phyloP scores from a whole-genome alignment of 2,113 vertebrate species.

The Anthoscopus minutus region DNA sequence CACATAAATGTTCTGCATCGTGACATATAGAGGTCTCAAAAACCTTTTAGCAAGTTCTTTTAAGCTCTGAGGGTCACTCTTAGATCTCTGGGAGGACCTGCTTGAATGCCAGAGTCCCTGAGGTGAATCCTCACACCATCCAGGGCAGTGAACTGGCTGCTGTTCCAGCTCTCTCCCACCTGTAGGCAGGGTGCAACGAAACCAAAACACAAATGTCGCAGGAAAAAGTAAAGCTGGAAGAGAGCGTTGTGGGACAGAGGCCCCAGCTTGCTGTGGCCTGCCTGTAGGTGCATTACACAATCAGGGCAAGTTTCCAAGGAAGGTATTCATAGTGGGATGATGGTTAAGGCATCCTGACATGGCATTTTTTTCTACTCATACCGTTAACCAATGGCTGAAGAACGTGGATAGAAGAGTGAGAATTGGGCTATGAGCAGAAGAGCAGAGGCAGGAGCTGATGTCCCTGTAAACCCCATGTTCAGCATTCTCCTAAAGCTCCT shows the following conservation, averaged over 20 bases:
- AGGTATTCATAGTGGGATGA: background rate
- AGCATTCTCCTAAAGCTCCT: background rate
- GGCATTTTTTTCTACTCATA: background rate
- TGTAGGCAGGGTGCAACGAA: background rate
- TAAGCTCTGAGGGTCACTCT: background rate
- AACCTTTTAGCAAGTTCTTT: background rate
- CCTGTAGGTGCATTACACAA: accelerated
- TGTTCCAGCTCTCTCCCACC: accelerated
- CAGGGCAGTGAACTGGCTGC: background rate
- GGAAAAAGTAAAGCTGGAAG: background rate
- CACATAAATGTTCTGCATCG: background rate
- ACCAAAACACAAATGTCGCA: background rate
- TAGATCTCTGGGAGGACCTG: background rate
- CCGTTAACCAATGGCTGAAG: background rate
- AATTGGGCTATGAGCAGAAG: background rate
- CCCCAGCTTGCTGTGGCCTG: accelerated
- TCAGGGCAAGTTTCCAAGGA: background rate
- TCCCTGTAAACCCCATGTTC: background rate
- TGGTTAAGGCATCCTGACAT: background rate
- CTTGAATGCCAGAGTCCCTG: accelerated
- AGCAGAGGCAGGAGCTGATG: background rate
- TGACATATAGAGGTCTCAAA: background rate
- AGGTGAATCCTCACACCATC: background rate
- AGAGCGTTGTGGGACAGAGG: accelerated
- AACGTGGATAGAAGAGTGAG: background rate